Percentiles rank a stretch among this genome's conserved stretches.
Conservation (phyloP, 2,888 invertebrate genomes). For the Drosophila prolongata region DNA sequence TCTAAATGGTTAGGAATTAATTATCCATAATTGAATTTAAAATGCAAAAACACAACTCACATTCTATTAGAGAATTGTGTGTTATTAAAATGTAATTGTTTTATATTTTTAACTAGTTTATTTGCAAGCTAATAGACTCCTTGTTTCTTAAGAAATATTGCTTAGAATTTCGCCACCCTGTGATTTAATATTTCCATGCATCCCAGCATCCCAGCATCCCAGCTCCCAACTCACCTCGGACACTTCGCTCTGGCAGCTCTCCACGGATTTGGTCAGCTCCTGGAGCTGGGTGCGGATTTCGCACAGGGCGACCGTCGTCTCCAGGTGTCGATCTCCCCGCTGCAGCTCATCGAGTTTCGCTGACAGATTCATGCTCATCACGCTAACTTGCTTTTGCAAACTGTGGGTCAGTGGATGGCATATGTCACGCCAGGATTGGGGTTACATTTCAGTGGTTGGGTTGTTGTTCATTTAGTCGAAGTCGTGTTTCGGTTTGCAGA, state of each 20-base stretch:
- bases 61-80: too few species aligned
- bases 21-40: too few species aligned
- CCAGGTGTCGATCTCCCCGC: constrained; percentile 94
- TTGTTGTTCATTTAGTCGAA: too few species aligned
- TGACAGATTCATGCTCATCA: constrained; percentile 98
- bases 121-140: too few species aligned
- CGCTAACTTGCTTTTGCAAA: constrained; percentile 98
- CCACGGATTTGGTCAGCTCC: constrained; percentile 96
- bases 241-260: constrained; percentile 97
- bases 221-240: constrained; percentile 87
- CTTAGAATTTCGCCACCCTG: background rate
- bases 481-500: too few species aligned
- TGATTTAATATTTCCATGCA: background rate
- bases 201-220: background rate
- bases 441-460: background rate
- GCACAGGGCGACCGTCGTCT: constrained; percentile 96
- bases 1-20: too few species aligned
- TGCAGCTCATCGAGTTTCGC: constrained; percentile 97
- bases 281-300: constrained; percentile 96
- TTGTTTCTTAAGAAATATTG: background rate
- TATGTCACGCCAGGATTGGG: constrained; percentile 12
- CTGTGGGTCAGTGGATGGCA: constrained; percentile 85
- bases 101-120: too few species aligned
- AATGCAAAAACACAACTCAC: too few species aligned
- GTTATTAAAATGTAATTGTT: too few species aligned